phyloP scores from a whole-genome alignment of 2,888 invertebrate species.

The Keiferia lycopersicella region DNA sequence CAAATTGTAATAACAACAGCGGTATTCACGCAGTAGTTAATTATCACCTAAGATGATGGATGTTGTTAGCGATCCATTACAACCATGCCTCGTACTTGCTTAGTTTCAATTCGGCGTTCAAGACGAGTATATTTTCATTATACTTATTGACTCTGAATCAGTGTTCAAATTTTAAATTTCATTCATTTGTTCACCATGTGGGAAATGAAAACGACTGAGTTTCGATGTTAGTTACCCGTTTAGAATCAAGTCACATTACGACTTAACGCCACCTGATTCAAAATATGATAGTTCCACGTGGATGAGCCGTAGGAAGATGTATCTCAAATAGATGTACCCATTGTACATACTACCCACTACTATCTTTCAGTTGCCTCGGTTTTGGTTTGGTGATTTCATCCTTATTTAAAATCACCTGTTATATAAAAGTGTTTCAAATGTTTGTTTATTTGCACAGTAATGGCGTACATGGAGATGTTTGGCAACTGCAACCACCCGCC shows the following conservation, averaged over 20 bases:
- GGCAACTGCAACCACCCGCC: slow-evolving; percentile 92
- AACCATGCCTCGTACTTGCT: slow-evolving; percentile 54
- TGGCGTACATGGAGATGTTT: slow-evolving; percentile 98
- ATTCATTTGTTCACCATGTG: not conserved
- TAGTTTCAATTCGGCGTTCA: slow-evolving; percentile 47
- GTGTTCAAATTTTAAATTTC: not conserved
- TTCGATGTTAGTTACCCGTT: slow-evolving; percentile 7
- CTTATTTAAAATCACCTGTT: not conserved
- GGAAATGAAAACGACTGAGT: not conserved
- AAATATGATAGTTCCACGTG: no score
- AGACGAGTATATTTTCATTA: slow-evolving; percentile 3
- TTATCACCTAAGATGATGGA: slow-evolving; percentile 62
- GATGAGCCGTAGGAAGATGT: no score
- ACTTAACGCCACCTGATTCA: no score
- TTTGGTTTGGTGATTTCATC: not conserved
- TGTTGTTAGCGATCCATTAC: slow-evolving; percentile 68
- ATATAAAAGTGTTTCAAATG: not conserved
- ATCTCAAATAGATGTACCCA: no score
- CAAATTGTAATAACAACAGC: slow-evolving; percentile 50
- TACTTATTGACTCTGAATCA: no score
- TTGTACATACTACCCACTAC: no score
- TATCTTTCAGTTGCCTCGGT: not conserved
- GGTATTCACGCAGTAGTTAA: slow-evolving; percentile 52
- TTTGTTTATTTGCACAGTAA: slow-evolving; percentile 82
- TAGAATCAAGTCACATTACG: no score